Percentiles rank a stretch among this genome's conserved stretches.
These are phyloP conservation scores for Heliconius nattereri DNA, from an alignment of 1,140 invertebrate genomes.

Conservation along the genomic window DNA sequence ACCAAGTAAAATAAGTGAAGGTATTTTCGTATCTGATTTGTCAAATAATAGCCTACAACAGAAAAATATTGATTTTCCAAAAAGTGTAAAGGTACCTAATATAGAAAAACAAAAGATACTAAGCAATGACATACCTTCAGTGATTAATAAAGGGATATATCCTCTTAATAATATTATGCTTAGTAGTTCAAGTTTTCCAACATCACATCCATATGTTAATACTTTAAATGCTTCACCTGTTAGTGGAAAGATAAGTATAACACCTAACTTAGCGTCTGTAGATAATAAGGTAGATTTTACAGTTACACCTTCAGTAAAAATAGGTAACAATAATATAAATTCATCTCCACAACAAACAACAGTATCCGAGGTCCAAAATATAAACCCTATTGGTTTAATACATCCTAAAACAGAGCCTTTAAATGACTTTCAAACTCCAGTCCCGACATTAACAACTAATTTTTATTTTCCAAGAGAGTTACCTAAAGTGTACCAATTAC, in stretches of 20 bases:
- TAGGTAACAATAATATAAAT: neutral
- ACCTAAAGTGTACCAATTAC: slow-evolving; percentile 12
- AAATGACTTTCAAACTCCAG: neutral
- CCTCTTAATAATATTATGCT: neutral
- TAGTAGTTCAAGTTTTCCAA: neutral
- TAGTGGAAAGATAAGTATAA: neutral
- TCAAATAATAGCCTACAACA: neutral
- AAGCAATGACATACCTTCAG: neutral
- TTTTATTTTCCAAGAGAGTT: neutral
- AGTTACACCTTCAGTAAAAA: slow-evolving; percentile 2
- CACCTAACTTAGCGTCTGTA: neutral
- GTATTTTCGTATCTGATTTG: neutral
- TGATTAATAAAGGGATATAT: neutral
- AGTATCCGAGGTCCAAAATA: neutral
- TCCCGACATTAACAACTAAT: neutral
- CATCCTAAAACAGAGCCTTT: neutral
- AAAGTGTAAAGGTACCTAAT: neutral
- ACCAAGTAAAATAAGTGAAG: neutral
- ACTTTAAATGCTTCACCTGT: slow-evolving; percentile 6
- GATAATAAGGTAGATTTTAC: neutral
- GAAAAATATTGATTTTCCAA: neutral
- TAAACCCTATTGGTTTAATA: neutral
- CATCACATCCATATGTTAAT: neutral
- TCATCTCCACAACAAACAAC: neutral
- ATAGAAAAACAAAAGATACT: neutral